Evolutionary conservation across 2,113 vertebrate species (phyloP).

Genomic region (Lanius collurio): DNA sequence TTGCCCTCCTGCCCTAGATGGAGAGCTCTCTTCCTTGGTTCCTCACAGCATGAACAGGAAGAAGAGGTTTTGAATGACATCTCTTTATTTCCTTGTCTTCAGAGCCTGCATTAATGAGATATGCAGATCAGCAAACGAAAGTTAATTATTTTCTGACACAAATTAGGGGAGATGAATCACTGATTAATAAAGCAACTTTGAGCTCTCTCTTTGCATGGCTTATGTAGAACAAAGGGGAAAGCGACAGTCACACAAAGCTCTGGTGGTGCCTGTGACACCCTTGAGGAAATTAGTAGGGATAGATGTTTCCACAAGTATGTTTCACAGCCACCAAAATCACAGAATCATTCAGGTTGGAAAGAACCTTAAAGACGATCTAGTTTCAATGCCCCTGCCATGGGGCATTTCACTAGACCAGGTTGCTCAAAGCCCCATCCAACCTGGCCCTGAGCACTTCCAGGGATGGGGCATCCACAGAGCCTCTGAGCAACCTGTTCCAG

Average conservation of each 20-base stretch:
- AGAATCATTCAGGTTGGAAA: not conserved
- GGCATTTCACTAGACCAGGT: not conserved
- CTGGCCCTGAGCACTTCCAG: not conserved
- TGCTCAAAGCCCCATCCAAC: not conserved
- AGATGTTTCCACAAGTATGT: not conserved
- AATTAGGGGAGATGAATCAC: slow-evolving; percentile 31
- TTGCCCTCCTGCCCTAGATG: not conserved
- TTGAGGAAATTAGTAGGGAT: not conserved
- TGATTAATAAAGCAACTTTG: slow-evolving; percentile 16
- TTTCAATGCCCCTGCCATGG: not conserved
- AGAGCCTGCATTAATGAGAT: slow-evolving; percentile 22
- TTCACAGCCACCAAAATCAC: not conserved
- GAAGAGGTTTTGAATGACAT: not conserved
- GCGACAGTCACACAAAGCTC: not conserved
- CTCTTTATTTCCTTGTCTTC: not conserved
- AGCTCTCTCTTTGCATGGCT: not conserved
- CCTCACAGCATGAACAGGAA: not conserved
- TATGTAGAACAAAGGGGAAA: not conserved
- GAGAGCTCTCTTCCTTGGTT: not conserved
- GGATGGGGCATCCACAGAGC: not conserved
- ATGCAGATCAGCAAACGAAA: slow-evolving; percentile 25
- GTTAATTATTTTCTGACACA: slow-evolving; percentile 42
- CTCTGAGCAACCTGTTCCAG: not conserved
- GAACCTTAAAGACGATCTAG: not conserved
- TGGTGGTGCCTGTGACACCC: not conserved